Percentiles rank a stretch among this genome's conserved stretches.
Conservation (phyloP, 64 coral and sea anemone genomes). For the Actinia equina region DNA sequence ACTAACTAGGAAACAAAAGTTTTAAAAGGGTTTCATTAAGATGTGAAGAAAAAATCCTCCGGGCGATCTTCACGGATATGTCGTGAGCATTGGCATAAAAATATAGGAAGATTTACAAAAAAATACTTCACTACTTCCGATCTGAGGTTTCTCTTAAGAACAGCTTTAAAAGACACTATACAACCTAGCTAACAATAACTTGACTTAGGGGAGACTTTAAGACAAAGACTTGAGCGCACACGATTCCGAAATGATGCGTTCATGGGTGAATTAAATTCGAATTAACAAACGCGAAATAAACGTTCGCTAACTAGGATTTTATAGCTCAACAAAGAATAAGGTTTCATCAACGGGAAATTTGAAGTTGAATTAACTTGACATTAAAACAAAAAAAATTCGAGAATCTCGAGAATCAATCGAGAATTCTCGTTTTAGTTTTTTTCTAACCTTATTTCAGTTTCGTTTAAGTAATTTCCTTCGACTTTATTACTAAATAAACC, state of each 20-base stretch:
- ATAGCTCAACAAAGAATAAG: not conserved
- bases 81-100: conserved; percentile 4
- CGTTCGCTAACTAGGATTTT: not conserved
- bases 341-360: not conserved
- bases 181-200: not conserved
- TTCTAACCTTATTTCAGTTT: not conserved
- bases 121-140: conserved; percentile 5
- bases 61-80: not conserved
- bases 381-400: not conserved
- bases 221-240: not conserved
- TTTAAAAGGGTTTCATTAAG: not conserved
- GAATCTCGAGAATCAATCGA: not conserved
- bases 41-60: not conserved
- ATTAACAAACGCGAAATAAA: not conserved
- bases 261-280: not conserved
- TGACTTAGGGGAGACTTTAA: not conserved
- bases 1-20: not conserved
- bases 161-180: not conserved
- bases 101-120: conserved; percentile 4
- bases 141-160: not conserved
- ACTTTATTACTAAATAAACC: not conserved
- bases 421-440: not conserved
- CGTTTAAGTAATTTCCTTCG: not conserved
- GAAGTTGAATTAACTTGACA: not conserved
- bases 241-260: not conserved